A percentile compares a stretch with the other conserved stretches of the same genome.
Conservation (phyloP, 1,140 invertebrate genomes). For the Drosophila serrata region DNA sequence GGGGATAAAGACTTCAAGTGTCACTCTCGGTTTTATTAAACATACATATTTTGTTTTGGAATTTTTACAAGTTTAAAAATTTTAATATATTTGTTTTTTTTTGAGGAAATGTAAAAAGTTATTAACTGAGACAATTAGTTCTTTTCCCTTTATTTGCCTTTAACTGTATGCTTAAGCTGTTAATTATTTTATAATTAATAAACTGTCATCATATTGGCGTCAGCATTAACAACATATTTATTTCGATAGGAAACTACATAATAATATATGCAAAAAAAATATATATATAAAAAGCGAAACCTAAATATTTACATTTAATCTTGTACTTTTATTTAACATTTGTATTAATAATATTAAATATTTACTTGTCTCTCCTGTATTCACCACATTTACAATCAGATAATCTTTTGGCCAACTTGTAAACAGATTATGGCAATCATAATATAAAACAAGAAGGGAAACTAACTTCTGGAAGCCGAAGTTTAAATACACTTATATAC, state of each 20-base stretch:
- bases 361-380: not conserved
- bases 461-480: too few relatives aligned
- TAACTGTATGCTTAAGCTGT: too few relatives aligned
- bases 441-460: not conserved
- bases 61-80: not conserved
- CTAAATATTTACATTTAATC: conserved; percentile 2
- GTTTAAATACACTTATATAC: too few relatives aligned
- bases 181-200: too few relatives aligned
- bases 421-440: not conserved
- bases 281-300: too few relatives aligned
- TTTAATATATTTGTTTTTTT: too few relatives aligned
- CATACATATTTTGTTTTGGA: not conserved
- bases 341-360: not conserved
- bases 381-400: not conserved
- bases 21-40: not conserved
- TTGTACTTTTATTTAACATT: not conserved
- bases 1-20: not conserved
- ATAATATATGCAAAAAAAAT: not conserved
- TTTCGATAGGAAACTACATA: not conserved
- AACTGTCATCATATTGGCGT: not conserved
- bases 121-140: not conserved
- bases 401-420: not conserved
- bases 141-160: not conserved
- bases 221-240: not conserved
- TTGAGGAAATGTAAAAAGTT: not conserved